These are phyloP conservation scores for Craniophora ligustri DNA, from an alignment of 2,888 invertebrate genomes.

Conservation along the genomic window DNA sequence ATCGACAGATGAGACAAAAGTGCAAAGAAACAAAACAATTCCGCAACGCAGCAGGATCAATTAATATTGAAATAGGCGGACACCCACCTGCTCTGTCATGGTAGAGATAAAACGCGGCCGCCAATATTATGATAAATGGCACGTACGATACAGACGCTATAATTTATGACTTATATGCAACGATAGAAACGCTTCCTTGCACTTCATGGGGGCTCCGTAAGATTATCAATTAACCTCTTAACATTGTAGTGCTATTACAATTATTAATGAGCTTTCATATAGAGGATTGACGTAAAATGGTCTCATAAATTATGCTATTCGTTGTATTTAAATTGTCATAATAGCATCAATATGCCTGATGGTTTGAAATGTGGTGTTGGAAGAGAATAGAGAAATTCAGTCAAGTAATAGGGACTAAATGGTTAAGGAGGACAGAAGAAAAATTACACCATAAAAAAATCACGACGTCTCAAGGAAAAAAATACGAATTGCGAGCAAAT, in stretches of 20 bases:
- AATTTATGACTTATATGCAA: constrained; percentile 67
- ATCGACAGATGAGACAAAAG: constrained; percentile 54
- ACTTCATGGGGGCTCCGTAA: constrained; percentile 51
- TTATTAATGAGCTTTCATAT: constrained; percentile 44
- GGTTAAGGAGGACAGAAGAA: no score
- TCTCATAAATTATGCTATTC: neutral
- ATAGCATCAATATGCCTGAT: no score
- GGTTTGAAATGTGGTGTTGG: no score
- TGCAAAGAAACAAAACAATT: constrained; percentile 56
- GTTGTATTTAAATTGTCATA: neutral
- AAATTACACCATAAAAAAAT: no score
- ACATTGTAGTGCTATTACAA: constrained; percentile 48
- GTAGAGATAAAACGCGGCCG: constrained; percentile 71
- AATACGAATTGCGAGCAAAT: no score
- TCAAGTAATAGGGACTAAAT: no score
- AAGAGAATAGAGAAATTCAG: no score
- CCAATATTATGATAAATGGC: constrained; percentile 82
- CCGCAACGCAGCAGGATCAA: constrained; percentile 71
- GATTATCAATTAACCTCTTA: constrained; percentile 65
- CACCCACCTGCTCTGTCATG: constrained; percentile 74
- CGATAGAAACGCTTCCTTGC: constrained; percentile 54
- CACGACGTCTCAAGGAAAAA: no score
- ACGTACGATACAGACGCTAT: constrained; percentile 65
- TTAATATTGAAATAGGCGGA: constrained; percentile 73
- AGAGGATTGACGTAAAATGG: constrained; percentile 24